Conservation (phyloP, 2,888 invertebrate species). For the Myopa tessellatipennis region DNA sequence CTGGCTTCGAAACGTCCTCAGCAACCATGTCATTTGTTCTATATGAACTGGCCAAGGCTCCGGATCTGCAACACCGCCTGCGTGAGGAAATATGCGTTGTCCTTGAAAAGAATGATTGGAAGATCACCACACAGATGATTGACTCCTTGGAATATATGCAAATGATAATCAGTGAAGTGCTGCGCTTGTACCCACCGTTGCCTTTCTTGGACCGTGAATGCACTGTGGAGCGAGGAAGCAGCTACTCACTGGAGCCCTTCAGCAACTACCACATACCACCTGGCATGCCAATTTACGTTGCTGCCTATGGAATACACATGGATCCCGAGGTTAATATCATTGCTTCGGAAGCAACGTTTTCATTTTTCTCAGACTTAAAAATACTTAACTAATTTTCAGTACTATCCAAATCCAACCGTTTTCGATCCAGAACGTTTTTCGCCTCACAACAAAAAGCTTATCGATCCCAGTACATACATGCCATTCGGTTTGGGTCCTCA, state of each 20-base stretch:
- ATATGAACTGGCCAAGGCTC: constrained; percentile 67
- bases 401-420: constrained; percentile 61
- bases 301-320: constrained; percentile 63
- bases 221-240: constrained; percentile 47
- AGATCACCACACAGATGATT: constrained; percentile 65
- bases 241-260: constrained; percentile 59
- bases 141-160: constrained; percentile 68
- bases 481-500: constrained; percentile 68
- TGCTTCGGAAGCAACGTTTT: neutral
- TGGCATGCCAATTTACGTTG: constrained; percentile 64
- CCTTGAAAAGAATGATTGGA: constrained; percentile 60
- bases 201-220: constrained; percentile 66
- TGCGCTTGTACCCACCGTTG: constrained; percentile 65
- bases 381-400: constrained; percentile 51
- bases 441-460: constrained; percentile 58
- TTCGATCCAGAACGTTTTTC: constrained; percentile 68
- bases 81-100: constrained; percentile 67
- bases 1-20: constrained; percentile 67
- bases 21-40: constrained; percentile 68
- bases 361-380: neutral
- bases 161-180: constrained; percentile 63
- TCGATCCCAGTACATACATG: constrained; percentile 64
- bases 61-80: constrained; percentile 66
- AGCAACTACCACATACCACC: constrained; percentile 57
- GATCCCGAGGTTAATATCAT: constrained; percentile 59